A percentile compares a stretch with the other conserved stretches of the same genome.
Conservation (phyloP, 2,797 vertebrate species). For the Muscicapa striata region DNA sequence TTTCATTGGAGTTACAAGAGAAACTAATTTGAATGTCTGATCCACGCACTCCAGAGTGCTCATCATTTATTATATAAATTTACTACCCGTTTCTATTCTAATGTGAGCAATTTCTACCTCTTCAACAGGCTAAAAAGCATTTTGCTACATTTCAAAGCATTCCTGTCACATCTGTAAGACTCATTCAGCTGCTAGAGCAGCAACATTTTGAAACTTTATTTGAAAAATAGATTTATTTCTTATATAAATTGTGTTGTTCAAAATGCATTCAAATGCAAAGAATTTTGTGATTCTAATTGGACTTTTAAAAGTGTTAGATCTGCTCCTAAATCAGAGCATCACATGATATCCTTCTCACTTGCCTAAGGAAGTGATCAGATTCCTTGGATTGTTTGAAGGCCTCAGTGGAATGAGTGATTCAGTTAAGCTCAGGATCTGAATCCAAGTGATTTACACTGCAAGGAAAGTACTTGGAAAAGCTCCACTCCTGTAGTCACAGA, state of each 20-base stretch:
- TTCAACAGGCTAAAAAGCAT: background rate
- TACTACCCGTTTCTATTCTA: background rate
- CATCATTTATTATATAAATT: background rate
- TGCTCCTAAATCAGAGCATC: background rate
- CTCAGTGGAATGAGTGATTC: background rate
- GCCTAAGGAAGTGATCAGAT: background rate
- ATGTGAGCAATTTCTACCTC: constrained; percentile 13
- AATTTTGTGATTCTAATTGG: background rate
- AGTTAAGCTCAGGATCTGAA: background rate
- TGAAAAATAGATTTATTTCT: background rate
- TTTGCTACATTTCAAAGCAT: background rate
- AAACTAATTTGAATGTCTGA: background rate
- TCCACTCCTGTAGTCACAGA: background rate
- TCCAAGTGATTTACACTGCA: background rate
- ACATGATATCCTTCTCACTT: background rate
- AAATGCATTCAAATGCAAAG: background rate
- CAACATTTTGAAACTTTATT: background rate
- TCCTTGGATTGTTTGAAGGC: background rate
- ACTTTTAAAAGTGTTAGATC: background rate
- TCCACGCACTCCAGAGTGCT: background rate
- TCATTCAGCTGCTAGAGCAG: background rate
- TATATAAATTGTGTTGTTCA: background rate
- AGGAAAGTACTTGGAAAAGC: background rate
- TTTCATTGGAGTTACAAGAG: background rate
- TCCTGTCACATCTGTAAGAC: background rate